A percentile compares a stretch with the other conserved stretches of the same genome.
Conservation (phyloP, 2,888 invertebrate species). For the Lithodes maja region DNA sequence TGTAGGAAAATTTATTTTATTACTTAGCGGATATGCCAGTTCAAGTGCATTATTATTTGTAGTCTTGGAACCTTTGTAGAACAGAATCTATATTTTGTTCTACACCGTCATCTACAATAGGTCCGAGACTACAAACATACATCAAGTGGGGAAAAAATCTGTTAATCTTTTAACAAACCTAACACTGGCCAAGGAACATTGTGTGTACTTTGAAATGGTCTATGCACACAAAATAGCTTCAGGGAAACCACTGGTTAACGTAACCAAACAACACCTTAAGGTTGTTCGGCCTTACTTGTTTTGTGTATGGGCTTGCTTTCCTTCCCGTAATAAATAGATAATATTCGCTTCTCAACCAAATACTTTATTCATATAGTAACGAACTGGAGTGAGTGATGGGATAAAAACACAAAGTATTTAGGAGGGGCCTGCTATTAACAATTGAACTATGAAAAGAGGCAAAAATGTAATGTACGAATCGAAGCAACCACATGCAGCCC, state of each 20-base stretch:
- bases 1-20: no score
- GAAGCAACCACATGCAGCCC: not conserved
- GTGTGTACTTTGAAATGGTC: conserved; percentile 30
- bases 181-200: not conserved
- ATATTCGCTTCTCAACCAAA: conserved; percentile 40
- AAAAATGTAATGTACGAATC: not conserved
- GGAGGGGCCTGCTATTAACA: not conserved
- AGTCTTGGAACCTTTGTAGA: no score
- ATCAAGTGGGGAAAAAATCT: no score
- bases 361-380: conserved; percentile 51
- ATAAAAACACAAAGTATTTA: conserved; percentile 8
- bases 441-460: not conserved
- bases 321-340: conserved; percentile 40
- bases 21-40: no score
- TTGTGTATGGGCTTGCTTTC: not conserved
- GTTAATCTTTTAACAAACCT: not conserved
- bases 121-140: no score
- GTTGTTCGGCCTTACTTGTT: not conserved
- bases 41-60: no score
- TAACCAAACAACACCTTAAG: conserved; percentile 27
- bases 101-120: no score
- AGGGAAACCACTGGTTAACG: conserved; percentile 43
- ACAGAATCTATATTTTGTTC: no score
- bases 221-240: conserved; percentile 46
- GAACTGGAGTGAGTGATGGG: conserved; percentile 22